Conservation (phyloP, 2,113 vertebrate species). For the Podarcis raffonei region DNA sequence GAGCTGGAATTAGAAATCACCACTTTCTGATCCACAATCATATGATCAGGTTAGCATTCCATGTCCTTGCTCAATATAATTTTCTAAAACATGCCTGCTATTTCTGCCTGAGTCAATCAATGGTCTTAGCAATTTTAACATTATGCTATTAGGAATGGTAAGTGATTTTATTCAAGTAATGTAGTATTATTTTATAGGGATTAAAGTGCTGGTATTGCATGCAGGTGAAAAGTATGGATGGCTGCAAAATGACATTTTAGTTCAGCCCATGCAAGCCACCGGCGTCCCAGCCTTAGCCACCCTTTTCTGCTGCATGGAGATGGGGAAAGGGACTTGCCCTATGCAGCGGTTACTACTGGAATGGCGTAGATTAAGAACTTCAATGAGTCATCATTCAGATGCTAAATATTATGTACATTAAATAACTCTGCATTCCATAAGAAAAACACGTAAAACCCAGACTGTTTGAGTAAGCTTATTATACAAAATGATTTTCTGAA, state of each 20-base stretch:
- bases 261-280: too few species aligned
- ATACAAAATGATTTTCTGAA: constrained; percentile 8
- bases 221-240: not conserved
- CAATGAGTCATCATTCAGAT: not conserved
- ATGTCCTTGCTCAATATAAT: not conserved
- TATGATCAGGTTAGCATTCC: not conserved
- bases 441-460: constrained; percentile 12
- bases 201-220: not conserved
- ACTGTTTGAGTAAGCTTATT: constrained; percentile 16
- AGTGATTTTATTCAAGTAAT: not conserved
- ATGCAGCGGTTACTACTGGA: too few species aligned
- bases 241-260: not conserved
- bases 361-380: not conserved
- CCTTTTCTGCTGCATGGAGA: not conserved
- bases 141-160: not conserved
- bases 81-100: constrained; percentile 20
- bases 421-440: not conserved
- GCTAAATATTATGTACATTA: not conserved
- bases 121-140: not conserved
- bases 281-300: not conserved
- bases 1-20: not conserved
- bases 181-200: constrained; percentile 11
- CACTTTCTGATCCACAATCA: not conserved
- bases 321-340: not conserved
- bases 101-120: constrained; percentile 27